These are phyloP conservation scores for Trilocha varians DNA, from an alignment of 2,888 invertebrate genomes.

Conservation along the genomic window DNA sequence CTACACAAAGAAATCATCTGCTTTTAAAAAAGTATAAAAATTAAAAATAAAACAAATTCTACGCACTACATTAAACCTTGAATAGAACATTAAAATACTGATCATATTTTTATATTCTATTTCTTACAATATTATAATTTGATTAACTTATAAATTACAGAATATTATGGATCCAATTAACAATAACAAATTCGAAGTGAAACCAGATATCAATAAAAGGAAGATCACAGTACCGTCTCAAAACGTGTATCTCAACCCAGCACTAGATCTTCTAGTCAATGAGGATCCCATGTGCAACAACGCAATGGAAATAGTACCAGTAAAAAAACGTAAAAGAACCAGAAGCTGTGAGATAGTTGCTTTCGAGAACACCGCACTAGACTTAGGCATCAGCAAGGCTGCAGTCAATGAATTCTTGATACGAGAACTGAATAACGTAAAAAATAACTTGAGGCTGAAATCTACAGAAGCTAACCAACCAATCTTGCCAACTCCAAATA, in stretches of 20 bases:
- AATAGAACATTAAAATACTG: no score
- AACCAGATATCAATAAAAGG: conserved; percentile 47
- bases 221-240: conserved; percentile 46
- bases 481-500: neutral
- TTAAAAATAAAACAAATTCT: no score
- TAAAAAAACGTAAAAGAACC: conserved; percentile 53
- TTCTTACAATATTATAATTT: no score
- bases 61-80: no score
- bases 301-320: conserved; percentile 60
- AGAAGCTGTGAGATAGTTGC: conserved; percentile 47
- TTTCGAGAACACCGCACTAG: conserved; percentile 61
- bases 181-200: conserved; percentile 65
- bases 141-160: no score
- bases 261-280: conserved; percentile 54
- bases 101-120: neutral
- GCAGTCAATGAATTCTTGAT: conserved; percentile 52
- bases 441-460: conserved; percentile 23
- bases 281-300: conserved; percentile 67
- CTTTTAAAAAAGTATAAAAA: no score
- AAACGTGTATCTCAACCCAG: conserved; percentile 61
- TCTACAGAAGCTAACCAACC: neutral
- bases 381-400: conserved; percentile 47
- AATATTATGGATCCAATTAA: conserved; percentile 43
- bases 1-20: no score
- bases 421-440: conserved; percentile 57